Evolutionary conservation across 1,140 invertebrate species (phyloP), one percentile per base, ranked within the genome.

Genomic region (Helicoverpa armigera): DNA sequence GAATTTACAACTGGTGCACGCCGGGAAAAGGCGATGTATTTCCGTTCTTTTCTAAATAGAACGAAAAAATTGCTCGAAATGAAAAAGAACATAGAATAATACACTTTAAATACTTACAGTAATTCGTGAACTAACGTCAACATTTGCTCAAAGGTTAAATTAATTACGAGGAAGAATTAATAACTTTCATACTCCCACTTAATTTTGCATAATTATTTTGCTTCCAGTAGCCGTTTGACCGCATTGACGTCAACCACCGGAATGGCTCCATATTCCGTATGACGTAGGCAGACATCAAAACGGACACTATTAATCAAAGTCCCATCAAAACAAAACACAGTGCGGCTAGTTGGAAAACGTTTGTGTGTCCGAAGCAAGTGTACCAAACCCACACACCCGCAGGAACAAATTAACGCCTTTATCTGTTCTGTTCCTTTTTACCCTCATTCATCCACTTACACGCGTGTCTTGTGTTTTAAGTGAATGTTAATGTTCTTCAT

Each of bases 401-500:
- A 76, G 56, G 16, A 14, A 78, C 63, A 67, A 78, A 78, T 78
- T 78, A 78, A 78, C 75, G 75, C 75, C 63, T 67, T 50, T 48
- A 48, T 75, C 35, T 53, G 16, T 54, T 4, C 2, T 65, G 18
- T 78, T 74, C 54, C 18, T 75, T 75, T 75, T 75, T 75, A 61
- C 61, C 35, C 43, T 50, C 29, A 50, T 56, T 73, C 56, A 53
- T 72, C 43, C 50, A 61, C 73, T 75, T 61, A 48, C 73, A 75
- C 70, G 53, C 54, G 53, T 73, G 69, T 72, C 50, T 58, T 58
- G 70, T 56, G 53, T 73, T 56, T 73, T 65, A 80, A 80, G 54
- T 80, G 69, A 63, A 72, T 72, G 69, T 73, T 72, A 80, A 67
- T 80, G 79, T 75, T 81, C 65, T 61, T 80, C 79, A 80, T 80